These are phyloP conservation scores for Sphinx pinastri DNA, from an alignment of 2,888 invertebrate species.

Conservation along the genomic window DNA sequence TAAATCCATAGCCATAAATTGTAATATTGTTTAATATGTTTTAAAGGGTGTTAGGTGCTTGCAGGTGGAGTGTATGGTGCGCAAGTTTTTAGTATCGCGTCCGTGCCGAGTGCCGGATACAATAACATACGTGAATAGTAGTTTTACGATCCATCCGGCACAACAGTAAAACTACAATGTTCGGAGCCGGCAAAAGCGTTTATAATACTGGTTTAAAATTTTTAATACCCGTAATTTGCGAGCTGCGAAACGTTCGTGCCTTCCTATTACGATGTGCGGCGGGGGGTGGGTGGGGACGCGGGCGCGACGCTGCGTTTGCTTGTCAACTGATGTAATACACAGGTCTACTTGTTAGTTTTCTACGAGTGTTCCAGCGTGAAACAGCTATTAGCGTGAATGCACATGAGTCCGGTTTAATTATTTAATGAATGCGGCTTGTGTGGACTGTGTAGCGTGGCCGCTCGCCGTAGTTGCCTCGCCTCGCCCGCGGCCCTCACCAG, in stretches of 20 bases:
- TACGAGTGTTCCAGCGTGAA: conserved; percentile 45
- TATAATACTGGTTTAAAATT: conserved; percentile 66
- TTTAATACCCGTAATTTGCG: conserved; percentile 68
- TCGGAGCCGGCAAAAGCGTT: conserved; percentile 54
- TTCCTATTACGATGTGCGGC: conserved; percentile 41
- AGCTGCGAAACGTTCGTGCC: conserved; percentile 50
- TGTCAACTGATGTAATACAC: conserved; percentile 49
- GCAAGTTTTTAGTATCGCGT: conserved; percentile 32
- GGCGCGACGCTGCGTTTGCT: conserved; percentile 36
- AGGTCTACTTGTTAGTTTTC: conserved; percentile 48
- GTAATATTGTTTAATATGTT: conserved; percentile 29
- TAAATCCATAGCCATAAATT: conserved; percentile 33
- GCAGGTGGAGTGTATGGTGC: conserved; percentile 32
- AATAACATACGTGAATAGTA: conserved; percentile 49
- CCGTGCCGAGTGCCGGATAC: conserved; percentile 25
- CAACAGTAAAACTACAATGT: conserved; percentile 63
- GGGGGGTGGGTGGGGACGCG: conserved; percentile 33
- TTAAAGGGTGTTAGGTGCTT: conserved; percentile 31
- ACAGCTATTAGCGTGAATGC: conserved; percentile 54
- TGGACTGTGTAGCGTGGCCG: conserved; percentile 31
- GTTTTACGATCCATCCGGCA: conserved; percentile 57
- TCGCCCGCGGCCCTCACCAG: conserved; percentile 49
- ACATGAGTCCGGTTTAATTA: conserved; percentile 60
- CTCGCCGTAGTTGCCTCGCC: conserved; percentile 34
- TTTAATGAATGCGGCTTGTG: conserved; percentile 52